A percentile compares a stretch with the other conserved stretches of the same genome.
phyloP scores from a whole-genome alignment of 2,888 invertebrate genomes.

The Drosophila austrosaltans region DNA sequence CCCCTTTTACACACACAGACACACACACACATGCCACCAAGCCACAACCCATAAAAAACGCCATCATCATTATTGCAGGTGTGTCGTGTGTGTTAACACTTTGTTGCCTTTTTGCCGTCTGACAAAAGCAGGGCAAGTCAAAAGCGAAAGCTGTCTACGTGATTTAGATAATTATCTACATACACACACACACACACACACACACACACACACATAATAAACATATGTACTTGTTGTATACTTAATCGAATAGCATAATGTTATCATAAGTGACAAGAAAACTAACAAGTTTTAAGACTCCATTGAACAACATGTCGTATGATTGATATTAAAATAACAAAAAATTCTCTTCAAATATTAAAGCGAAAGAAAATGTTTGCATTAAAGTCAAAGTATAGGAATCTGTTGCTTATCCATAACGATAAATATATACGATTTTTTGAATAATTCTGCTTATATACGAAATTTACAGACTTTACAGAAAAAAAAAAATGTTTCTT shows the following conservation, averaged over 20 bases:
- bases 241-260: not conserved
- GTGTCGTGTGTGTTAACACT: slow-evolving; percentile 58
- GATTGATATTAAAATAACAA: slow-evolving; percentile 6
- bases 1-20: not conserved
- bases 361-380: too few relatives aligned
- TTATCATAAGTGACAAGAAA: too few relatives aligned
- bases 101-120: slow-evolving; percentile 55
- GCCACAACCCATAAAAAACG: slow-evolving; percentile 26
- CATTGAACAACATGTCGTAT: slow-evolving; percentile 7
- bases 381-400: too few relatives aligned
- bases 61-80: slow-evolving; percentile 33
- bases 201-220: slow-evolving; percentile 1
- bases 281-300: not conserved
- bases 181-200: slow-evolving; percentile 30
- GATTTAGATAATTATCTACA: slow-evolving; percentile 53
- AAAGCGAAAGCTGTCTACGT: slow-evolving; percentile 44
- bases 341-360: too few relatives aligned
- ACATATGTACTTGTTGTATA: slow-evolving; percentile 7
- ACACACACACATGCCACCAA: slow-evolving; percentile 6
- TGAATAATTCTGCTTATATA: too few relatives aligned
- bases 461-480: too few relatives aligned
- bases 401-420: too few relatives aligned
- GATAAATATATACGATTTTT: too few relatives aligned
- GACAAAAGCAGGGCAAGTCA: slow-evolving; percentile 39
- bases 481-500: too few relatives aligned